Conservation (phyloP, 2,113 vertebrate genomes). For the Lophotis ruficrista region DNA sequence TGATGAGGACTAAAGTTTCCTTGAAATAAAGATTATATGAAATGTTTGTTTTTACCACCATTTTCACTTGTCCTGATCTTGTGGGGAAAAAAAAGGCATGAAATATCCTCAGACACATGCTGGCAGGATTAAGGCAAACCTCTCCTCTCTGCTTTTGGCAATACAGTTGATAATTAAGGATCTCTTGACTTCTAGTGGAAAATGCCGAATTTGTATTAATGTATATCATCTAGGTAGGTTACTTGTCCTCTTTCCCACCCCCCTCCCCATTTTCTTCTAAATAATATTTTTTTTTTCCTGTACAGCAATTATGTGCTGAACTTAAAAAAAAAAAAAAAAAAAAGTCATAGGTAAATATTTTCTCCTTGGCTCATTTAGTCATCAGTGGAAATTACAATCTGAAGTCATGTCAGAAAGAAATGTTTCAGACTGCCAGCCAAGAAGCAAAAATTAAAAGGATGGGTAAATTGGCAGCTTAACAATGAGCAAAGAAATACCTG, state of each 20-base stretch:
- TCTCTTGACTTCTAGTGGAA: background rate
- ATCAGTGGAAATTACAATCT: background rate
- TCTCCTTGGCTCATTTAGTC: background rate
- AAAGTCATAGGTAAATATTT: background rate
- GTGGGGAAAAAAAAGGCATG: background rate
- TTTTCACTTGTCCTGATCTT: background rate
- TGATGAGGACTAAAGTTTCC: background rate
- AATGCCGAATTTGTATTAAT: background rate
- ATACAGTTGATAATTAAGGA: background rate
- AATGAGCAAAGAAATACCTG: conserved; percentile 1
- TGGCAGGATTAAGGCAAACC: background rate
- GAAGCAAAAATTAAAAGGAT: conserved; percentile 34
- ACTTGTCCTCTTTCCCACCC: background rate
- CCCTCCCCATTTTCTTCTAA: background rate
- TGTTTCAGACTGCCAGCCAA: conserved; percentile 16
- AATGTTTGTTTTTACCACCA: background rate
- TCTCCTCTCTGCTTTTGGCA: background rate
- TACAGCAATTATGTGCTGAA: background rate
- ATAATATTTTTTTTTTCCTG: background rate
- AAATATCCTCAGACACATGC: background rate
- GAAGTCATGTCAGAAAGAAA: conserved; percentile 5
- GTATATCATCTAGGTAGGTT: background rate
- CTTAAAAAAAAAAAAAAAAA: background rate
- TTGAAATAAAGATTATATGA: background rate
- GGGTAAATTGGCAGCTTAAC: conserved; percentile 7